phyloP scores from a whole-genome alignment of 2,888 invertebrate species.

The Diarsia rubi region DNA sequence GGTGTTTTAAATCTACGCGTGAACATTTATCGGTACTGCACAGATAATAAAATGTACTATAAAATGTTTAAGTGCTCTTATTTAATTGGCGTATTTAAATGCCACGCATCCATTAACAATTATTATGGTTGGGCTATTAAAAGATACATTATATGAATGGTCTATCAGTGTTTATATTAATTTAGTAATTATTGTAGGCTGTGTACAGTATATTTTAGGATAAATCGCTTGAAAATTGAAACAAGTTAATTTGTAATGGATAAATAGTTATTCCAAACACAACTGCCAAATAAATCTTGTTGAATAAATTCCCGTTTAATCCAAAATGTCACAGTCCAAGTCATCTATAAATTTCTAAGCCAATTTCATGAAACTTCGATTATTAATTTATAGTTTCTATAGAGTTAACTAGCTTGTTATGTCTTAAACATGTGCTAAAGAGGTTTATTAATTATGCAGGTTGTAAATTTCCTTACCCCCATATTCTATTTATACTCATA shows the following conservation, averaged over 20 bases:
- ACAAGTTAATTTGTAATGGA: not conserved
- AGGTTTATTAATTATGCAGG: not conserved
- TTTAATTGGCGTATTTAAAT: constrained; percentile 39
- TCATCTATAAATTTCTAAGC: not conserved
- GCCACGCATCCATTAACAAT: constrained; percentile 34
- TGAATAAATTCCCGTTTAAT: constrained; percentile 2
- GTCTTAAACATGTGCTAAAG: not conserved
- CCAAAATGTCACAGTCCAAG: not conserved
- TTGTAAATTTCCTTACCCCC: not conserved
- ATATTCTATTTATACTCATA: not conserved
- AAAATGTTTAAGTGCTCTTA: constrained; percentile 26
- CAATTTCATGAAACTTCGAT: not conserved
- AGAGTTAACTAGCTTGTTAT: too few relatives aligned
- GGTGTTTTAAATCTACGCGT: constrained; percentile 46
- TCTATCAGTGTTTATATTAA: constrained; percentile 15
- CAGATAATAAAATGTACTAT: constrained; percentile 42
- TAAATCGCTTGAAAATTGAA: not conserved
- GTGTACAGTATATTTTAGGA: not conserved
- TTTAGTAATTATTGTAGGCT: constrained; percentile 19
- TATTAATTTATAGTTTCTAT: not conserved
- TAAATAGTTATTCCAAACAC: not conserved
- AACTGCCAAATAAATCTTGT: constrained; percentile 9
- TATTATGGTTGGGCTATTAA: constrained; percentile 27
- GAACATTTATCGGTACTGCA: constrained; percentile 44
- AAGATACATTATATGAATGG: constrained; percentile 34